Percentiles rank a stretch among this genome's conserved stretches.
Evolutionary conservation across 2,797 vertebrate genomes (phyloP).

Genomic region (Rhynchotus rufescens): DNA sequence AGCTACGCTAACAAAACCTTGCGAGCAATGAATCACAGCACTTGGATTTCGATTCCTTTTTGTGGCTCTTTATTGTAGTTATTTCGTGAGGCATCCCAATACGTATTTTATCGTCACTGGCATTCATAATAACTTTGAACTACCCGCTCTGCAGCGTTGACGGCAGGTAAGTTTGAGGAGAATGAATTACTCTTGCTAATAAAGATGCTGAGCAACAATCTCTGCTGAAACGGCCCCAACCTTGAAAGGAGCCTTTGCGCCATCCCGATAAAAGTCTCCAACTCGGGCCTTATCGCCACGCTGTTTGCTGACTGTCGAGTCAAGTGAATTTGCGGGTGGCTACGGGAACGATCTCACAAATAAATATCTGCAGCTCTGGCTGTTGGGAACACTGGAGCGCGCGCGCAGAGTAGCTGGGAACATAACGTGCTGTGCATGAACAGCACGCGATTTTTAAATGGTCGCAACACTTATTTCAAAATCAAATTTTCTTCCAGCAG

Average conservation of each 20-base stretch:
- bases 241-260: conserved; percentile 52
- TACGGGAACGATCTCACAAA: conserved; percentile 69
- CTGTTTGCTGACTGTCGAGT: conserved; percentile 67
- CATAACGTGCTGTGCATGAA: conserved; percentile 60
- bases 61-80: conserved; percentile 42
- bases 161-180: conserved; percentile 11
- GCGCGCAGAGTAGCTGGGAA: conserved; percentile 69
- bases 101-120: conserved; percentile 53
- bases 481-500: conserved; percentile 73
- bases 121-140: conserved; percentile 25
- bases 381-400: conserved; percentile 66
- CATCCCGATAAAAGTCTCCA: conserved; percentile 24
- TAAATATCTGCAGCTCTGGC: conserved; percentile 71
- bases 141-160: conserved; percentile 27
- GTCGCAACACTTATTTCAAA: conserved; percentile 70
- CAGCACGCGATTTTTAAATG: conserved; percentile 66
- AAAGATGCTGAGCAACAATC: conserved; percentile 49
- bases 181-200: background rate
- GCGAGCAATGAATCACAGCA: background rate
- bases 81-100: conserved; percentile 59
- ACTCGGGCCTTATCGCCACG: conserved; percentile 31
- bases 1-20: conserved; percentile 59
- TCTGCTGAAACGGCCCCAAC: background rate
- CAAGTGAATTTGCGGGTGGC: conserved; percentile 51
- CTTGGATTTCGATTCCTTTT: conserved; percentile 58